Conservation (phyloP, 2,888 invertebrate species). For the Spodoptera littoralis region DNA sequence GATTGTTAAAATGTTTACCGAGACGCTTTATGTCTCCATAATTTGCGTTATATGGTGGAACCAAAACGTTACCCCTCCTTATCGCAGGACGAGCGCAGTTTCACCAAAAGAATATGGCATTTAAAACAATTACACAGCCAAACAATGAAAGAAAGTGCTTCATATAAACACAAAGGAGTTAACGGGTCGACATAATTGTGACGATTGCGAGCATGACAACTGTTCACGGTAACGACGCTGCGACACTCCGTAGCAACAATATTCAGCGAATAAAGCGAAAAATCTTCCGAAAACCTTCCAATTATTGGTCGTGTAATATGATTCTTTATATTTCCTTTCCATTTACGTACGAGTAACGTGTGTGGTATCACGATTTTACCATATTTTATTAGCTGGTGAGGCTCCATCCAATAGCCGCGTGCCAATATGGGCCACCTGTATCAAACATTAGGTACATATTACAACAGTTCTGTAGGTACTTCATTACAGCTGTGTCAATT, state of each 20-base stretch:
- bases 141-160: conserved; percentile 45
- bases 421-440: conserved; percentile 62
- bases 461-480: conserved; percentile 43
- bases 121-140: conserved; percentile 36
- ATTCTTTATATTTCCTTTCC: conserved; percentile 30
- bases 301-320: conserved; percentile 20
- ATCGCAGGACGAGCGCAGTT: conserved; percentile 49
- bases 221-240: conserved; percentile 13
- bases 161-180: conserved; percentile 30
- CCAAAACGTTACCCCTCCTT: conserved; percentile 56
- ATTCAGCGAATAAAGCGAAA: conserved; percentile 21
- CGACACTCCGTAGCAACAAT: conserved; percentile 21
- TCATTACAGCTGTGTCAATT: conserved; percentile 66
- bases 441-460: conserved; percentile 51
- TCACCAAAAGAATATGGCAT: conserved; percentile 43
- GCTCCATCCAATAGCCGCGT: conserved; percentile 48
- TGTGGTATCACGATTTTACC: conserved; percentile 40
- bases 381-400: conserved; percentile 48
- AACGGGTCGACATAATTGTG: conserved; percentile 11
- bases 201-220: conserved; percentile 19
- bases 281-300: conserved; percentile 19
- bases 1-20: conserved; percentile 69
- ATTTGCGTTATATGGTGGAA: conserved; percentile 63
- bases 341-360: conserved; percentile 38
- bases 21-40: conserved; percentile 68